Percentiles rank a stretch among this genome's conserved stretches.
Conservation (phyloP, 2,888 invertebrate species). For the Parnassius orleans region DNA sequence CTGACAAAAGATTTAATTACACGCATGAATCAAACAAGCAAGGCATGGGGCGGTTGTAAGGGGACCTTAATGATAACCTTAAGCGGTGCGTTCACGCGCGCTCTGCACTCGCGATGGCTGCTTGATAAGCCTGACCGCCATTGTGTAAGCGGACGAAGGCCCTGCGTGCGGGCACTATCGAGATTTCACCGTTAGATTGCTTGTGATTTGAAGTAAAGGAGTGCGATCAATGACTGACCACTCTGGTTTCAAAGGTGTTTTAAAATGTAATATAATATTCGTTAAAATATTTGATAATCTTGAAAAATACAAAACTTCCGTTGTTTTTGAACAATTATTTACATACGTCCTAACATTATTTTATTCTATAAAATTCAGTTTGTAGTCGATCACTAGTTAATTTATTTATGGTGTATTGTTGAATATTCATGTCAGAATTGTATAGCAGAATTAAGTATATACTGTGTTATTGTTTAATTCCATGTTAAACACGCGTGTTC, state of each 20-base stretch:
- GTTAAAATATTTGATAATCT: too few relatives aligned
- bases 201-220: slow-evolving; percentile 45
- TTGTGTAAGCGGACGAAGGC: slow-evolving; percentile 55
- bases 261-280: too few relatives aligned
- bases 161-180: slow-evolving; percentile 62
- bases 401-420: too few relatives aligned
- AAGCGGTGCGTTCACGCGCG: slow-evolving; percentile 63
- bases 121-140: slow-evolving; percentile 39
- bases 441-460: too few relatives aligned
- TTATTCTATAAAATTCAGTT: too few relatives aligned
- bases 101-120: slow-evolving; percentile 47
- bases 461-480: too few relatives aligned
- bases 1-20: slow-evolving; percentile 80
- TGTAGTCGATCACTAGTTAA: too few relatives aligned
- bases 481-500: too few relatives aligned
- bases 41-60: slow-evolving; percentile 38
- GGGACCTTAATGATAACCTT: slow-evolving; percentile 47
- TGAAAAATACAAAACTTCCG: too few relatives aligned
- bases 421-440: too few relatives aligned
- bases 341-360: too few relatives aligned
- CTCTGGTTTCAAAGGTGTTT: not conserved
- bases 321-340: too few relatives aligned
- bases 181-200: slow-evolving; percentile 45
- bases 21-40: slow-evolving; percentile 76
- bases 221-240: slow-evolving; percentile 5